Conservation (phyloP, 2,888 invertebrate species). For the Sthenelais limicola region DNA sequence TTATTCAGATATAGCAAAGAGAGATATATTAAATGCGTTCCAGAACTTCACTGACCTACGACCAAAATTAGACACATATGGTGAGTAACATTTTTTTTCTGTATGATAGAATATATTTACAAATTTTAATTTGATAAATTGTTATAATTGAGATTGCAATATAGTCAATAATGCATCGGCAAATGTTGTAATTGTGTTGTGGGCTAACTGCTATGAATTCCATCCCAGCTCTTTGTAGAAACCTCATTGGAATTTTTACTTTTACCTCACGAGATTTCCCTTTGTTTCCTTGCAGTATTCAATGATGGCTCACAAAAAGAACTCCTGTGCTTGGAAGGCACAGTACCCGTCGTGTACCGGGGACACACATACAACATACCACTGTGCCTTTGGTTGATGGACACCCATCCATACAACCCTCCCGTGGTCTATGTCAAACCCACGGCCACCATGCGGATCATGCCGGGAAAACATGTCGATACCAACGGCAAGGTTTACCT, state of each 20-base stretch:
- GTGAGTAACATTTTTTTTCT: slow-evolving; percentile 74
- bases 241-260: background rate
- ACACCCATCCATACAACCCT: slow-evolving; percentile 96
- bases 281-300: slow-evolving; percentile 79
- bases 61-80: slow-evolving; percentile 80
- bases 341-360: slow-evolving; percentile 93
- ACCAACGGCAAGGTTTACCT: slow-evolving; percentile 95
- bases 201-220: too few relatives aligned
- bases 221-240: too few relatives aligned
- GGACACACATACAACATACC: slow-evolving; percentile 94
- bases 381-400: slow-evolving; percentile 95
- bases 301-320: slow-evolving; percentile 89
- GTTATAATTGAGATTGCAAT: too few relatives aligned
- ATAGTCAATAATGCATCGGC: too few relatives aligned
- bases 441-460: slow-evolving; percentile 94
- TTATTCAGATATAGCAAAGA: slow-evolving; percentile 78
- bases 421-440: slow-evolving; percentile 92
- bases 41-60: slow-evolving; percentile 79
- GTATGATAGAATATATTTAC: background rate
- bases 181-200: too few relatives aligned
- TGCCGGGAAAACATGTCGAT: slow-evolving; percentile 94
- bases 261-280: background rate
- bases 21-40: slow-evolving; percentile 80
- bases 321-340: slow-evolving; percentile 88
- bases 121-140: too few relatives aligned